Conservation (phyloP, 2,113 vertebrate genomes). For the Oreocharis arfaki region DNA sequence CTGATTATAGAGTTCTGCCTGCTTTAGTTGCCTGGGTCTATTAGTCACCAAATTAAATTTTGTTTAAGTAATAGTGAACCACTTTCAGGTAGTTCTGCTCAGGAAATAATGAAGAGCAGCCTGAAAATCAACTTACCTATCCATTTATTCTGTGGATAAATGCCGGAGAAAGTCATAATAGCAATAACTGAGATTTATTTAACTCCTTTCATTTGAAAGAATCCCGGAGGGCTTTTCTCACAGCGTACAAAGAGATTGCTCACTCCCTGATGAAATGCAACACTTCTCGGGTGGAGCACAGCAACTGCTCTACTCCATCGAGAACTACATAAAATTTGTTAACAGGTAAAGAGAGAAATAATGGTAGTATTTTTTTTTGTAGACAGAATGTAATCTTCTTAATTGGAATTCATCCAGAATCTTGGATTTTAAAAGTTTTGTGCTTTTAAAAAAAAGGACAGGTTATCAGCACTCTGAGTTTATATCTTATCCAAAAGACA, state of each 20-base stretch:
- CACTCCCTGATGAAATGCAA: conserved; percentile 45
- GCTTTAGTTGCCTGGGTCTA: conserved; percentile 31
- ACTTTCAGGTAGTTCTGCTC: conserved; percentile 62
- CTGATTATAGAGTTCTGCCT: conserved; percentile 21
- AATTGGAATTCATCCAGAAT: not conserved
- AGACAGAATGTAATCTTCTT: not conserved
- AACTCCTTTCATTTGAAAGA: conserved; percentile 40
- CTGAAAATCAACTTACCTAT: conserved; percentile 56
- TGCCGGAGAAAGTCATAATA: conserved; percentile 31
- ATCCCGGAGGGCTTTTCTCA: conserved; percentile 40
- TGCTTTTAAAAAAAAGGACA: not conserved
- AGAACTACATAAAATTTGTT: not conserved
- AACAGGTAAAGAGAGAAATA: conserved; percentile 7
- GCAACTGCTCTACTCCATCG: conserved; percentile 4
- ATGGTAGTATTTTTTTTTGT: not conserved
- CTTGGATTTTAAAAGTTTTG: not conserved
- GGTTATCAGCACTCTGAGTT: not conserved
- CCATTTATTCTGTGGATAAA: conserved; percentile 57
- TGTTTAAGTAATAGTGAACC: conserved; percentile 56
- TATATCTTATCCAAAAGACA: not conserved
- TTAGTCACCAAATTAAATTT: conserved; percentile 71
- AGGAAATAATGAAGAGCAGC: conserved; percentile 63
- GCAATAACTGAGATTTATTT: conserved; percentile 56
- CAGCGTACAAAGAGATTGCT: conserved; percentile 33
- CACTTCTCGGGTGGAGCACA: conserved; percentile 38